Evolutionary conservation across 2,797 vertebrate genomes (phyloP).

Genomic region (Peromyscus attwateri): DNA sequence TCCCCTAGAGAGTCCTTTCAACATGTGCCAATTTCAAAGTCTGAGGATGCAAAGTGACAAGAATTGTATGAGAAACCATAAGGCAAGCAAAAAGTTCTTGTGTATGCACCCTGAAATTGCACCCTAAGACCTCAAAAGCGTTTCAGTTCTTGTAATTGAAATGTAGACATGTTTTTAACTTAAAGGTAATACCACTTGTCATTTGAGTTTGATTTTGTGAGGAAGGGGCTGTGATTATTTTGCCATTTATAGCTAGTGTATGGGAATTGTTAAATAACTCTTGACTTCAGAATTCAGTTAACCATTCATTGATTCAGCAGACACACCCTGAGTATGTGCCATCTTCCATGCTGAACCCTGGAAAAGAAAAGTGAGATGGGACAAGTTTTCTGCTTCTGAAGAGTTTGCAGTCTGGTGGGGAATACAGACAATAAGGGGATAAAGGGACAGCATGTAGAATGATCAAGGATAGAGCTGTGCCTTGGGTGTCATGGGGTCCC

Average conservation of each 20-base stretch:
- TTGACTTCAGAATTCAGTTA: slow-evolving; percentile 37
- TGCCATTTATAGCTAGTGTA: not conserved
- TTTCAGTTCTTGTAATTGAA: slow-evolving; percentile 41
- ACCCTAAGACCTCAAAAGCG: slow-evolving; percentile 4
- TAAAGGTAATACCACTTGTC: not conserved
- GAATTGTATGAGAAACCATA: slow-evolving; percentile 60
- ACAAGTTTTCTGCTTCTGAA: not conserved
- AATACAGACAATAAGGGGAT: not conserved
- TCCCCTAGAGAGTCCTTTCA: slow-evolving; percentile 66
- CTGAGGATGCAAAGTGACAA: slow-evolving; percentile 52
- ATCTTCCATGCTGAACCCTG: not conserved
- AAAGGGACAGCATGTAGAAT: not conserved
- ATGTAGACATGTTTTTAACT: slow-evolving; percentile 31
- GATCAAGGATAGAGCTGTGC: not conserved
- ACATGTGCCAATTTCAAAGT: slow-evolving; percentile 70
- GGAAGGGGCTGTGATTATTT: not conserved
- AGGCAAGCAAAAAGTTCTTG: slow-evolving; percentile 48
- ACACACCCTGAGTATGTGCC: not conserved
- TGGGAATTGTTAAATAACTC: slow-evolving; percentile 10
- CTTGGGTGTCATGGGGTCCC: not conserved
- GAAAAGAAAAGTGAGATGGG: not conserved
- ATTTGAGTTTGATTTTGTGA: slow-evolving; percentile 42
- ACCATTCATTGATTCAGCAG: slow-evolving; percentile 55
- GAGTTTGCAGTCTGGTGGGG: not conserved
- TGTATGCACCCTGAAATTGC: not conserved